A percentile compares a stretch with the other conserved stretches of the same genome.
These are phyloP conservation scores for Drosophila kurseongensis DNA, from an alignment of 1,140 invertebrate genomes.

Conservation along the genomic window DNA sequence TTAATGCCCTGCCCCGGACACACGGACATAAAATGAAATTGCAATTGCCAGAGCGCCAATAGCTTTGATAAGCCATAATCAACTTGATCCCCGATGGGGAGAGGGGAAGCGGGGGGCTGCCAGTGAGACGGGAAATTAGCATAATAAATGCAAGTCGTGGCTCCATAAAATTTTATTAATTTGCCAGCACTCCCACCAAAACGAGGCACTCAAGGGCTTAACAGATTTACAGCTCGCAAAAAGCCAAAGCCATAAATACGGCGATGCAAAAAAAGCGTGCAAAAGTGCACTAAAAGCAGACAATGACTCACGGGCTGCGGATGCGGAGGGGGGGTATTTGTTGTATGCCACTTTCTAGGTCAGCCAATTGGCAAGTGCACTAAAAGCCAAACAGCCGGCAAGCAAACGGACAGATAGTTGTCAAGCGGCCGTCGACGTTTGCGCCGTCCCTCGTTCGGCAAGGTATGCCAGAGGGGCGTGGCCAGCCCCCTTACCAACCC, in stretches of 20 bases:
- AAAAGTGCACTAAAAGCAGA: conserved; percentile 61
- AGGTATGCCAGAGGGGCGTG: conserved; percentile 39
- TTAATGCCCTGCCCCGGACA: conserved; percentile 47
- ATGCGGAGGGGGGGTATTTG: not conserved
- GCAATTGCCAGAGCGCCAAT: conserved; percentile 62
- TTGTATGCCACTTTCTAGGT: conserved; percentile 62
- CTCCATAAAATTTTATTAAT: conserved; percentile 79
- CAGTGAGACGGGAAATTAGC: conserved; percentile 56
- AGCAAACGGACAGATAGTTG: conserved; percentile 56
- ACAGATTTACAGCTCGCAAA: conserved; percentile 69
- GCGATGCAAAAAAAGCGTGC: conserved; percentile 30
- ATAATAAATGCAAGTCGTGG: conserved; percentile 65
- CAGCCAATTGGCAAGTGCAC: conserved; percentile 75
- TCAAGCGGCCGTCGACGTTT: conserved; percentile 45
- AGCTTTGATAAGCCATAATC: conserved; percentile 71
- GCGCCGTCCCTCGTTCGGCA: not conserved
- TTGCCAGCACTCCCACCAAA: conserved; percentile 28
- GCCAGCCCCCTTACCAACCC: conserved; percentile 1
- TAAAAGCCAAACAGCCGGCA: conserved; percentile 69
- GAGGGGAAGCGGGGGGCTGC: not conserved
- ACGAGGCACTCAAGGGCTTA: conserved; percentile 70
- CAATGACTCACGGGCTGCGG: conserved; percentile 31
- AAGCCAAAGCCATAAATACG: conserved; percentile 64
- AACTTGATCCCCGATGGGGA: conserved; percentile 21
- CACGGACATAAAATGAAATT: conserved; percentile 65